Percentiles rank a stretch among this genome's conserved stretches.
phyloP scores from a whole-genome alignment of 2,797 vertebrate species.

The Euphonia xanthogaster region DNA sequence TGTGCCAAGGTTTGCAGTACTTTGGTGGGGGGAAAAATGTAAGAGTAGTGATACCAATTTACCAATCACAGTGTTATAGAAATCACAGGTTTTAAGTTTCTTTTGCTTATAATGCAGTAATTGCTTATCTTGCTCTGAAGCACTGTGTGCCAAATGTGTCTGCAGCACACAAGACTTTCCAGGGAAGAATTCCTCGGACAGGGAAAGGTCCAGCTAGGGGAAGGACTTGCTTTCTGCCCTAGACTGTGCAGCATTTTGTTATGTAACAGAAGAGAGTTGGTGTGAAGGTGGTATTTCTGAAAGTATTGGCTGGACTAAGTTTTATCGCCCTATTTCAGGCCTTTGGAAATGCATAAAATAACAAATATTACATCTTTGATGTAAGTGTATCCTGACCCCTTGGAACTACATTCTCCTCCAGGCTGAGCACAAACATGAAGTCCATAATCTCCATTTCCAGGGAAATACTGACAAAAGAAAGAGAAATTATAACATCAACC shows the following conservation, averaged over 20 bases:
- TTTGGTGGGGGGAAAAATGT: accelerated
- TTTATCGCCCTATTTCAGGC: background rate
- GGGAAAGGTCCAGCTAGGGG: background rate
- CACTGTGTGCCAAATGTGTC: background rate
- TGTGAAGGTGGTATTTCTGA: background rate
- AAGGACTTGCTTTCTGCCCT: background rate
- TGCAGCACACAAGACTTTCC: background rate
- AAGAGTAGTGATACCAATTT: background rate
- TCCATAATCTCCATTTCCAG: background rate
- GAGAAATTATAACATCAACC: background rate
- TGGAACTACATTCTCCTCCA: background rate
- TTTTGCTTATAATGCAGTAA: background rate
- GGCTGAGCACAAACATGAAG: background rate
- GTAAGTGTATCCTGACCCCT: accelerated
- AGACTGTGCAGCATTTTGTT: background rate
- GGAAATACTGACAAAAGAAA: background rate
- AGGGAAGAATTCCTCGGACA: background rate
- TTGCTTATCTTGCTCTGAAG: background rate
- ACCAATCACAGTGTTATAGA: accelerated
- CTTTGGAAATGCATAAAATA: background rate
- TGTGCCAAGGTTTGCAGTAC: background rate
- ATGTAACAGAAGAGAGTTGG: background rate
- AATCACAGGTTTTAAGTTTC: background rate
- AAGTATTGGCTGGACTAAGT: background rate
- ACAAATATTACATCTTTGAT: background rate